A percentile compares a stretch with the other conserved stretches of the same genome.
Evolutionary conservation across 2,888 invertebrate species (phyloP).

Genomic region (Rhagonycha fulva): DNA sequence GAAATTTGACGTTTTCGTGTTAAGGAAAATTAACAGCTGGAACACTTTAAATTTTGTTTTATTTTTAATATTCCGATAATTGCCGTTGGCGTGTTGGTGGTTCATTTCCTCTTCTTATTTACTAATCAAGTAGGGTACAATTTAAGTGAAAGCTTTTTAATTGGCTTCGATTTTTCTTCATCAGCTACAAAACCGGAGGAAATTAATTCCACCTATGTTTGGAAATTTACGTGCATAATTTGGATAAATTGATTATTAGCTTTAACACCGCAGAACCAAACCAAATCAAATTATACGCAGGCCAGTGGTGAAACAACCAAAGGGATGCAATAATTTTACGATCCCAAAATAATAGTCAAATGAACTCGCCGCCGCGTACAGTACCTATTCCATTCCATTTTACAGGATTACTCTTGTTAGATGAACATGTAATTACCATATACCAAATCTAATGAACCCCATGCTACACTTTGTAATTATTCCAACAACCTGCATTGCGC

Average conservation of each 20-base stretch:
- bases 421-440: conserved; percentile 8
- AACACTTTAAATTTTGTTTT: neutral
- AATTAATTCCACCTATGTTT: neutral
- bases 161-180: neutral
- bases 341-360: neutral
- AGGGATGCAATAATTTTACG: neutral
- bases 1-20: neutral
- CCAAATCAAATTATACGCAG: neutral
- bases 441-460: conserved; percentile 3
- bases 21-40: neutral
- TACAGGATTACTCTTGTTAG: conserved; percentile 7
- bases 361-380: neutral
- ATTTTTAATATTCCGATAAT: neutral
- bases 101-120: neutral
- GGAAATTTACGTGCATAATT: neutral
- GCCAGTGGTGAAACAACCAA: neutral
- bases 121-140: neutral
- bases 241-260: neutral
- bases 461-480: neutral
- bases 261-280: neutral
- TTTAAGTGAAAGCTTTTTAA: neutral
- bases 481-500: neutral
- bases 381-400: neutral
- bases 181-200: neutral
- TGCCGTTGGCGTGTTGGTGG: neutral